These are phyloP conservation scores for Polydrusus pterygomalis DNA, from an alignment of 2,888 invertebrate species.

Conservation along the genomic window DNA sequence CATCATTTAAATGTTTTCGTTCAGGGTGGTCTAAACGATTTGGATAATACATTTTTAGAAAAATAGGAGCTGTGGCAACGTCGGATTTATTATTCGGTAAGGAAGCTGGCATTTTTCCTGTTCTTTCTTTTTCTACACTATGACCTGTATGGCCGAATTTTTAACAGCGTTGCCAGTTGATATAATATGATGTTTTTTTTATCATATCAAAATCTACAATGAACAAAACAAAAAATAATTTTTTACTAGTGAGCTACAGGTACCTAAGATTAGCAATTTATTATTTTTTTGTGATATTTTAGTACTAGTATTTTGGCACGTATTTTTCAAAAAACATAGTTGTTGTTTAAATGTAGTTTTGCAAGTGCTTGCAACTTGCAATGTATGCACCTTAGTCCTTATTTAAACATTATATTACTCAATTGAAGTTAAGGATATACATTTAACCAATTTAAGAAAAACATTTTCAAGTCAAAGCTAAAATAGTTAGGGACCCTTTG, in stretches of 20 bases:
- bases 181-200: background rate
- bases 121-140: constrained; percentile 38
- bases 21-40: background rate
- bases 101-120: constrained; percentile 26
- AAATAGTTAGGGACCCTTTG: no score
- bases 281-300: no score
- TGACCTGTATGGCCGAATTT: constrained; percentile 35
- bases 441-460: no score
- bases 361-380: no score
- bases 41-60: background rate
- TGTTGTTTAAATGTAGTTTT: no score
- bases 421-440: no score
- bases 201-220: background rate
- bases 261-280: no score
- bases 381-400: no score
- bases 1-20: constrained; percentile 1
- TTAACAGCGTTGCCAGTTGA: constrained; percentile 15
- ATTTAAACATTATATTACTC: no score
- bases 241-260: background rate
- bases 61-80: constrained; percentile 9
- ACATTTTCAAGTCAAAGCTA: no score
- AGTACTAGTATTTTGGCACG: no score
- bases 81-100: constrained; percentile 19
- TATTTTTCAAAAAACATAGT: no score
- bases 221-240: background rate